Base-by-base conservation (phyloP, 1,140 invertebrate genomes). In the Drosophila triauraria region DNA sequence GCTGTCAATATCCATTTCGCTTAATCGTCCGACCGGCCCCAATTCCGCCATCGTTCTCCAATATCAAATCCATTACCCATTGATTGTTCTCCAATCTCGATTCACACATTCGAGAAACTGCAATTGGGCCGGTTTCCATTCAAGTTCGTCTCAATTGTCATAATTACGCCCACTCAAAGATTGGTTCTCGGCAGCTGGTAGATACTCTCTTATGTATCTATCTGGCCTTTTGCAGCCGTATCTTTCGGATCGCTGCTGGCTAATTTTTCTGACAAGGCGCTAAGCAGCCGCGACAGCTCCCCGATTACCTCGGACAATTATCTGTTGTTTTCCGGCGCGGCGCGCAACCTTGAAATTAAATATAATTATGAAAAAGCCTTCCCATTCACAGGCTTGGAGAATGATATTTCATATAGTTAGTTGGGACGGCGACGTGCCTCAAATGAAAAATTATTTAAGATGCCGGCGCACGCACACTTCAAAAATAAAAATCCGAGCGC, bases 381-480 rank as follows among this genome's bases (percentile, higher is more conserved):
- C 67, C 67, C 80, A 80, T 56, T 63, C 71, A 72, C 81, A 56
- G 64, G 20, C 61, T 59, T 38, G 17, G 50, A 50, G 64, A 87
- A 84, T 87, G 84, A 88, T 87, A 87, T 87, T 88, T 87, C 81
- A 88, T 88, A 88, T 61, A 77, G 62, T 64, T 77, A 76, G 54
- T 54, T 40, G 40, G 69, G 35, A n/a, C 64, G 27, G 17, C 46
- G 69, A 85, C 82, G 82, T 82, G 85, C 85, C 78, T 70, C 82
- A 90, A 85, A 90, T 88, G 81, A 79, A 88, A 88, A 88, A 88
- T 88, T 81, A 81, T 88, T 88, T 85, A 69, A 81, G 81, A 72
- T 75, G 75, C 78, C 84, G 83, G 71, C 85, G 70, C 84, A 88
- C 84, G 80, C 84, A 87, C 83, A 84, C 57, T 69, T 74, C 60